Evolutionary conservation across 2,113 vertebrate genomes (phyloP), one percentile per base, ranked within the genome.

Genomic region (Amblyopsis rosae): DNA sequence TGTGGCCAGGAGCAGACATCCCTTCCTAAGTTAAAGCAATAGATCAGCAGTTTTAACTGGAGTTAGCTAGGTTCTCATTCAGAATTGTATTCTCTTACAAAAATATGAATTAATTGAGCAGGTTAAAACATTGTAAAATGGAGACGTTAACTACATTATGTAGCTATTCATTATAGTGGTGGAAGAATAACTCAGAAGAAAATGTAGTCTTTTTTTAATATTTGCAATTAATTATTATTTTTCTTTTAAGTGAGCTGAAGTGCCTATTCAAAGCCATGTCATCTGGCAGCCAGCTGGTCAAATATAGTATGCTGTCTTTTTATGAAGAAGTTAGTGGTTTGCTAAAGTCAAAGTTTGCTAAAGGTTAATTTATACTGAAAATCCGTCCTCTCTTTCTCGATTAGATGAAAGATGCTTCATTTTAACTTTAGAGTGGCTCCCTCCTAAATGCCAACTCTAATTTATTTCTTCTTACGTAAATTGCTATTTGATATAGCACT

Each of bases 21-120:
- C 77, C 83, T 77, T 85, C 87, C 66, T 75, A 90, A 80, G 85
- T 86, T 92, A 90, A 93, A 93, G 86, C 88, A 91, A 93, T 95
- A 94, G 92, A 94, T 95, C 93, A 94, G 82, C 77, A 81, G 64
- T 86, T 93, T 93, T 93, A 93, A 86, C 6, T 17, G 9, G 54
- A n/a, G 90, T 91, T 84, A 82, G 84, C 88, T 79, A 86, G 92
- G 82, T 71, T 80, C 89, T 77, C 65, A 86, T 92, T 87, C 93
- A 82, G 84, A 93, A 90, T 93, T 92, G 11, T 57, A 90, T 93
- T 92, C 35, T 65, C 16, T 90, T 87, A 3, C 59, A 84, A 87
- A 88, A 89, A 93, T 26, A 2, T 2, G 2, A 26, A 26, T 26
- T 26, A 26, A 26, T 26, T 26, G 2, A 26, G 26, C 26, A 26